Evolutionary conservation across 2,888 invertebrate genomes (phyloP).

Genomic region (Drosophila vallismaia): DNA sequence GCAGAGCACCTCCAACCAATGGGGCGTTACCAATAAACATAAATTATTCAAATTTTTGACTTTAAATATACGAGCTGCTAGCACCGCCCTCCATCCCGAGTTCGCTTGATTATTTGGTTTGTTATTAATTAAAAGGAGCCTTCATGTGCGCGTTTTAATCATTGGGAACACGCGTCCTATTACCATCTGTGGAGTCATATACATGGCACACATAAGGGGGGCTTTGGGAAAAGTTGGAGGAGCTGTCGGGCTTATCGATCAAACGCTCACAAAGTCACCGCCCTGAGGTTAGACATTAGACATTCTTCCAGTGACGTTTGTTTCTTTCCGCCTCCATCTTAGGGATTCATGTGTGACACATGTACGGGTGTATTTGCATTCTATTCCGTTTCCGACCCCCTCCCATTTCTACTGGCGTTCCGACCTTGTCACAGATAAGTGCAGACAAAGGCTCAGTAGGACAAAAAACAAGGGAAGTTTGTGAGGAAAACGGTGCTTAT

Average conservation of each 20-base stretch:
- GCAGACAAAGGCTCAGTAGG: conserved; percentile 27
- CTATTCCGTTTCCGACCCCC: not conserved
- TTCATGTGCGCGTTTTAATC: conserved; percentile 61
- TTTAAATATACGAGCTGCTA: conserved; percentile 61
- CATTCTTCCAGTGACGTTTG: conserved; percentile 62
- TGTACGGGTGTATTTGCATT: conserved; percentile 29
- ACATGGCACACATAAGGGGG: conserved; percentile 4
- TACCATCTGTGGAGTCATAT: conserved; percentile 19
- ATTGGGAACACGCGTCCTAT: conserved; percentile 46
- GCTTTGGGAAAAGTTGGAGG: conserved; percentile 15
- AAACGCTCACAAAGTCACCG: conserved; percentile 53
- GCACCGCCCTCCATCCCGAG: conserved; percentile 5
- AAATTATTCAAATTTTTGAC: conserved; percentile 73
- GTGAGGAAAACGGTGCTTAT: conserved; percentile 64
- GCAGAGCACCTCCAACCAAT: conserved; percentile 18
- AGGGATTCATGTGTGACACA: conserved; percentile 68
- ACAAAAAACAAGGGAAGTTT: conserved; percentile 41
- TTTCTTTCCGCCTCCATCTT: conserved; percentile 41
- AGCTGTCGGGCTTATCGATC: conserved; percentile 69
- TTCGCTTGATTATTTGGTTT: conserved; percentile 46
- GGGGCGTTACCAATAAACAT: conserved; percentile 60
- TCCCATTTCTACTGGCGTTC: not conserved
- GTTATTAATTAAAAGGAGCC: conserved; percentile 67
- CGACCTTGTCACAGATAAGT: conserved; percentile 42
- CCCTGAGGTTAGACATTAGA: conserved; percentile 43